A percentile compares a stretch with the other conserved stretches of the same genome.
Conservation (phyloP, 1,140 invertebrate species). For the Tetramorium simillimum region DNA sequence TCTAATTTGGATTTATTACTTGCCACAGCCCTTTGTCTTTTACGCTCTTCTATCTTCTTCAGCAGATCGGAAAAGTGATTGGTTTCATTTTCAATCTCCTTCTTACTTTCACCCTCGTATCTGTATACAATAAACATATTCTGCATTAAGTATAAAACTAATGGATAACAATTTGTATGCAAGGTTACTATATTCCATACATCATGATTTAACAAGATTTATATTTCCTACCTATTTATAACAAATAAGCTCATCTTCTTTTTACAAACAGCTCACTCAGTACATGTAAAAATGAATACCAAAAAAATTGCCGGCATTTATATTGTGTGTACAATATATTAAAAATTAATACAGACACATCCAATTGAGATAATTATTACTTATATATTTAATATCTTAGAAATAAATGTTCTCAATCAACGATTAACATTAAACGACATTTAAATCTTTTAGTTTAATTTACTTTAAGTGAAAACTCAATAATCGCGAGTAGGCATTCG, state of each 20-base stretch:
- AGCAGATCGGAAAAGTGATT: conserved; percentile 87
- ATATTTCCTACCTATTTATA: conserved; percentile 83
- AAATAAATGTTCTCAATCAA: background rate
- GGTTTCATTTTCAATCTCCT: conserved; percentile 82
- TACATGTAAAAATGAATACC: background rate
- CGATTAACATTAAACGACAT: background rate
- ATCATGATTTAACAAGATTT: background rate
- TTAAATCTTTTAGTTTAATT: background rate
- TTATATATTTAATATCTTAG: background rate
- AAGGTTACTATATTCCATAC: background rate
- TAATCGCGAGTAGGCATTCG: background rate
- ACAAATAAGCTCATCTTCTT: conserved; percentile 85
- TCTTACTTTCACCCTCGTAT: conserved; percentile 84
- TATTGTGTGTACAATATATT: background rate
- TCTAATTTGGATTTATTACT: conserved; percentile 32
- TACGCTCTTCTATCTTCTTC: conserved; percentile 87
- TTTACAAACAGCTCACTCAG: background rate
- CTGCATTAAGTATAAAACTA: conserved; percentile 35
- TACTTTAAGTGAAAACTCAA: background rate
- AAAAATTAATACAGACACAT: background rate
- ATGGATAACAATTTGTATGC: background rate
- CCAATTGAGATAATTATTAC: background rate
- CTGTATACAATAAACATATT: conserved; percentile 70
- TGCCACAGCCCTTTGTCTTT: conserved; percentile 77
- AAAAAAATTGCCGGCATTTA: background rate